Evolutionary conservation across 1,140 invertebrate species (phyloP).

Genomic region (Hyles vespertilio): DNA sequence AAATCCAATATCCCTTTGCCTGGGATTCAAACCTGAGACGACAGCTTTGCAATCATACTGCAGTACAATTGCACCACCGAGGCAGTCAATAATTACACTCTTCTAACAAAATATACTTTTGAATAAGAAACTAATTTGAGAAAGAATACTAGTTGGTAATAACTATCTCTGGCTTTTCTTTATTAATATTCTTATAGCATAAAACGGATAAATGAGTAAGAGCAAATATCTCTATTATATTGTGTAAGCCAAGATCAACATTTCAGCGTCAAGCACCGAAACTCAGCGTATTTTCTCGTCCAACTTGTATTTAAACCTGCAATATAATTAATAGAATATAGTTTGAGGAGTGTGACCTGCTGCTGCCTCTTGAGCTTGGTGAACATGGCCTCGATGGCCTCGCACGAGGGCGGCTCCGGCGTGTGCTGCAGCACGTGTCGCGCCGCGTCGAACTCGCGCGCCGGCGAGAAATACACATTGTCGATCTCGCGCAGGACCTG

Average conservation of each 20-base stretch:
- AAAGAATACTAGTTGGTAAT: no score
- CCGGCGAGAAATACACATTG: conserved; percentile 59
- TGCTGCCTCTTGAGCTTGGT: conserved; percentile 67
- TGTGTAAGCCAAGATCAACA: background rate
- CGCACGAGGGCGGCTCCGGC: conserved; percentile 50
- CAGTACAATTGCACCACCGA: no score
- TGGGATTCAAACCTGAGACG: no score
- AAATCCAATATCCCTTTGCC: no score
- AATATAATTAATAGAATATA: background rate
- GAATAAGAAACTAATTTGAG: no score
- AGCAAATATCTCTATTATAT: no score
- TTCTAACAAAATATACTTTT: no score
- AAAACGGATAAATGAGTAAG: no score
- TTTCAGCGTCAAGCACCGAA: background rate
- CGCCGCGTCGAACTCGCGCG: conserved; percentile 54
- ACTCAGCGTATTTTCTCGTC: background rate
- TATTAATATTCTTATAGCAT: no score
- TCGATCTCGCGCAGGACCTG: conserved; percentile 64
- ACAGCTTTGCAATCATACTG: no score
- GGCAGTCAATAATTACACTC: no score
- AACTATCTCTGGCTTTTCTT: no score
- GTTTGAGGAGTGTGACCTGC: conserved; percentile 38
- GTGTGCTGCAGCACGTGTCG: conserved; percentile 58
- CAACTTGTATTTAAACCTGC: background rate
- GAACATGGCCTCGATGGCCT: conserved; percentile 64